Base-by-base conservation (phyloP, 1,140 invertebrate species). In the Aphaenogaster floridana region DNA sequence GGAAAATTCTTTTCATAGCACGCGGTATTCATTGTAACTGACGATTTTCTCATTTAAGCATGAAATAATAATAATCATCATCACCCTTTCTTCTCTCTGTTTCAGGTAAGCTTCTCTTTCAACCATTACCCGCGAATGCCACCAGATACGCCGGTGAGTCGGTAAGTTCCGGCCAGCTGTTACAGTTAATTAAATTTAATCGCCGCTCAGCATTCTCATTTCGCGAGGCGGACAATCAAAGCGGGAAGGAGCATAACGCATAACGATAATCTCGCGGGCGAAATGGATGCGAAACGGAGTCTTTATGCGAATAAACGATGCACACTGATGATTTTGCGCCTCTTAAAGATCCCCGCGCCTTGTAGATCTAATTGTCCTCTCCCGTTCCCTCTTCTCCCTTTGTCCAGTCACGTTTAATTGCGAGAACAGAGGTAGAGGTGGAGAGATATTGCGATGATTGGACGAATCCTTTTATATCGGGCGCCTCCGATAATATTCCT, bases 121-220 rank as follows among this genome's bases (percentile, higher is more conserved):
- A 59, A 48, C 59, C 59, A 83, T 85, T 83, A 85, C 28, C 34
- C 59, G 34, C 54, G 71, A 85, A 54, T 85, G 57, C 72, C 34
- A 77, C 72, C 57, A 59, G 72, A 64, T 76, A 85, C 45, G 42
- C 21, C 79, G 54, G 39, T 36, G 39, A 36, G 52, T 50, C 57
- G 36, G 88, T 89, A 90, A 89, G 89, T 86, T 61, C 48, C 42
- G 52, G 59, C 61, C 74, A 88, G 54, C 66, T 89, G 84, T 78
- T 90, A 59, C 84, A 76, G 50, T 72, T 90, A 89, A 89, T 89
- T 81, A 86, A 90, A 86, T 61, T 89, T 89, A 89, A 89, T 89
- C 85, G 45, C 17, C 52, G 42, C 52, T 59, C 74, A 66, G 76
- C n/a, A 80, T 74, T 69, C 84, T 86, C 59, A 63, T 52, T 86